A percentile compares a stretch with the other conserved stretches of the same genome.
Evolutionary conservation across 2,113 vertebrate species (phyloP).

Genomic region (Oreocharis arfaki): DNA sequence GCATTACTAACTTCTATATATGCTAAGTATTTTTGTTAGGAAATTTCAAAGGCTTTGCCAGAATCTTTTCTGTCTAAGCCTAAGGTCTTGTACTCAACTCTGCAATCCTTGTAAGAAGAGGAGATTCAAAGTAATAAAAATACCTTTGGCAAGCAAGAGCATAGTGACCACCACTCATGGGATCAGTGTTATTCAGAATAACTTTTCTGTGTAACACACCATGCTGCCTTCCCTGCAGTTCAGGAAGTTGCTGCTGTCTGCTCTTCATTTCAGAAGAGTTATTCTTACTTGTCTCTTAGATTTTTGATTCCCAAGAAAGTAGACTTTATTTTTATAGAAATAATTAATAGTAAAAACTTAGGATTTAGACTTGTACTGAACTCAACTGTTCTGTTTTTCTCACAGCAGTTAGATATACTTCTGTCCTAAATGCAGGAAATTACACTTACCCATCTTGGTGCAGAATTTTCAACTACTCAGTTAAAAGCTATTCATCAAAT

Average conservation of each 20-base stretch:
- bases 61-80: neutral
- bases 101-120: neutral
- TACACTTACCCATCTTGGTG: neutral
- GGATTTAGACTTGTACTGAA: neutral
- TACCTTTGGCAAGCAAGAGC: neutral
- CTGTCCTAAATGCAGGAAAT: neutral
- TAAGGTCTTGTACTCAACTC: neutral
- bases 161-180: neutral
- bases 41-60: neutral
- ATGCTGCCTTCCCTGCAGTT: neutral
- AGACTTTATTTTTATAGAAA: neutral
- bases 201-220: neutral
- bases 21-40: neutral
- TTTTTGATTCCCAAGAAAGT: neutral
- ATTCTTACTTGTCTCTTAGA: neutral
- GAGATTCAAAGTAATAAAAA: neutral
- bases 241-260: neutral
- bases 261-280: neutral
- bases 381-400: neutral
- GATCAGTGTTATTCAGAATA: neutral
- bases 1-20: neutral
- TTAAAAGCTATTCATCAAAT: neutral
- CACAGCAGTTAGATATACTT: neutral
- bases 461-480: neutral
- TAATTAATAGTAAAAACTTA: neutral